A percentile compares a stretch with the other conserved stretches of the same genome.
Conservation (phyloP, 1,140 invertebrate genomes). For the Drosophila nikananu region DNA sequence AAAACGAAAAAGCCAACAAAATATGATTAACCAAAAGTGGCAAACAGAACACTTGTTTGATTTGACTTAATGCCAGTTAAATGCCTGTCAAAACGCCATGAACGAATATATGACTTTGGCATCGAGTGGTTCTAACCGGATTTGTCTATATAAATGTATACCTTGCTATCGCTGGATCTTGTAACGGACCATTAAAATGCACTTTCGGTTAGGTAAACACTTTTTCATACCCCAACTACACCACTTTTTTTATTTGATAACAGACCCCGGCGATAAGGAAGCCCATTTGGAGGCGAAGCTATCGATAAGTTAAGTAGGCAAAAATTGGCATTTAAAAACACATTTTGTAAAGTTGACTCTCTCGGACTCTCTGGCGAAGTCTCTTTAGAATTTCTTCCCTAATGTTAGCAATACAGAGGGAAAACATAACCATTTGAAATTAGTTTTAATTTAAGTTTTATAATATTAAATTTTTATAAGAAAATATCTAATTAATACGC, state of each 20-base stretch:
- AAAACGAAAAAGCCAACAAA: slow-evolving; percentile 5
- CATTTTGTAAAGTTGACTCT: slow-evolving; percentile 46
- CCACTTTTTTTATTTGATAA: slow-evolving; percentile 15
- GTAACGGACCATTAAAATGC: slow-evolving; percentile 44
- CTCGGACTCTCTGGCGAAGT: not conserved
- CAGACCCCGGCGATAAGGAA: slow-evolving; percentile 16
- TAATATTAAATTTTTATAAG: not conserved
- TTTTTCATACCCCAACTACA: not conserved
- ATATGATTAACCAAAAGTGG: slow-evolving; percentile 12
- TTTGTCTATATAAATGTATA: slow-evolving; percentile 14
- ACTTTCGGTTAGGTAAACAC: slow-evolving; percentile 31
- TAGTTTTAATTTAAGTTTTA: not conserved
- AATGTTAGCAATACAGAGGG: not conserved
- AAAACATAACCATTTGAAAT: not conserved
- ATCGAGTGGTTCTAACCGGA: slow-evolving; percentile 29
- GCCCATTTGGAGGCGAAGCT: slow-evolving; percentile 40
- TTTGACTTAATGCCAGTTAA: slow-evolving; percentile 7
- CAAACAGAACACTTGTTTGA: slow-evolving; percentile 32
- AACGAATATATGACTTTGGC: slow-evolving; percentile 18
- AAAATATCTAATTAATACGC: too few relatives aligned
- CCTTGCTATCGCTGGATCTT: slow-evolving; percentile 16
- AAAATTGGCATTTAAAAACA: slow-evolving; percentile 54
- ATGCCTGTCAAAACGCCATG: slow-evolving; percentile 3
- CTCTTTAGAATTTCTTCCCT: not conserved
- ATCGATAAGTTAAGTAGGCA: slow-evolving; percentile 61